These are phyloP conservation scores for Knipowitschia caucasica DNA, from an alignment of 2,797 vertebrate genomes.

Conservation along the genomic window DNA sequence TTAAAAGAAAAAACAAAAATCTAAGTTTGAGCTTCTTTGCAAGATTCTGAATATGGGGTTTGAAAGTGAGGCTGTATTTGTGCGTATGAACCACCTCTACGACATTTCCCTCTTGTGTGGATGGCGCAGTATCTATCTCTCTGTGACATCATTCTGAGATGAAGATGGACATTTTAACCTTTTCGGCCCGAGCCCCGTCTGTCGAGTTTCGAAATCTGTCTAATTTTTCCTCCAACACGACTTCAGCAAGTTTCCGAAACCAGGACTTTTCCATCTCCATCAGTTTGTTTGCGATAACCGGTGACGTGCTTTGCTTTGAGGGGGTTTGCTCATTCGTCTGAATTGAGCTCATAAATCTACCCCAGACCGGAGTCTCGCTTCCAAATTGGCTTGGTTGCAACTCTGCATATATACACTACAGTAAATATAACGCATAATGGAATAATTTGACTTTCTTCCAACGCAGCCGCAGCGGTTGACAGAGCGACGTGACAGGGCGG, in stretches of 20 bases:
- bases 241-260: slow-evolving; percentile 3
- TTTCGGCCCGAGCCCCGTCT: not conserved
- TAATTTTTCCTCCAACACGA: slow-evolving; percentile 3
- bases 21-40: too few species aligned
- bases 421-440: slow-evolving; percentile 57
- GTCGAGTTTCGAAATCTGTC: not conserved
- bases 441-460: slow-evolving; percentile 39
- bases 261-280: too few species aligned
- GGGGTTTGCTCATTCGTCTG: slow-evolving; percentile 38
- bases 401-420: slow-evolving; percentile 21
- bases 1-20: too few species aligned
- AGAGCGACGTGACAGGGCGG: slow-evolving; percentile 41
- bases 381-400: slow-evolving; percentile 14
- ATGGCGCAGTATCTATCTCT: too few species aligned
- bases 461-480: slow-evolving; percentile 28
- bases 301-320: slow-evolving; percentile 34
- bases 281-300: slow-evolving; percentile 34
- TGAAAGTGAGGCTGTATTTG: too few species aligned
- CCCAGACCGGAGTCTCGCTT: slow-evolving; percentile 21
- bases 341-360: slow-evolving; percentile 54
- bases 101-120: too few species aligned
- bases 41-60: too few species aligned
- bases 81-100: too few species aligned
- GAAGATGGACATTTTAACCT: too few species aligned
- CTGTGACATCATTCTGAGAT: too few species aligned